phyloP scores from a whole-genome alignment of 2,113 vertebrate species.

The Loxodonta africana region DNA sequence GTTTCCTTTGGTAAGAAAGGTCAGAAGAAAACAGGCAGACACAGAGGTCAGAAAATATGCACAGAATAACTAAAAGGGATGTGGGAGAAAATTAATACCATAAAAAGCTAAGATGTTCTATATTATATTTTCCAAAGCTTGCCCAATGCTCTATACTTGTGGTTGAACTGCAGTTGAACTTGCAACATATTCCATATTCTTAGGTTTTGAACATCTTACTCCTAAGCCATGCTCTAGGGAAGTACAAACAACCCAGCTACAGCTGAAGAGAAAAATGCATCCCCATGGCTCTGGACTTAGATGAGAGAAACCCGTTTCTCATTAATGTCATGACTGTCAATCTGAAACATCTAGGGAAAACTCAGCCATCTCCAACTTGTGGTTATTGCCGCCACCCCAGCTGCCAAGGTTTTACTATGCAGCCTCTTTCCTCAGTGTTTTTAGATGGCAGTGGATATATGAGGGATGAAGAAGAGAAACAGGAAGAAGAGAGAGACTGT shows the following conservation, averaged over 20 bases:
- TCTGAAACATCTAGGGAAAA: conserved; percentile 30
- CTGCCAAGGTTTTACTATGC: neutral
- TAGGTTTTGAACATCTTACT: conserved; percentile 13
- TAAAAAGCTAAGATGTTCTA: conserved; percentile 47
- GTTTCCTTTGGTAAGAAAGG: conserved; percentile 49
- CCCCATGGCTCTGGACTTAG: neutral
- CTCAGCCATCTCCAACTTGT: neutral
- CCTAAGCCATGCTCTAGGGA: neutral
- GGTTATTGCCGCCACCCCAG: neutral
- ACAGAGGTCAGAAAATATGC: neutral
- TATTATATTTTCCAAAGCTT: conserved; percentile 64
- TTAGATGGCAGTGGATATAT: neutral
- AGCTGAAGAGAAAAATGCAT: neutral
- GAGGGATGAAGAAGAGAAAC: neutral
- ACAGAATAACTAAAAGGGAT: conserved; percentile 51
- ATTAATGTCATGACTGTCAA: neutral
- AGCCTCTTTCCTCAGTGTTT: neutral
- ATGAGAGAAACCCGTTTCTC: conserved; percentile 20
- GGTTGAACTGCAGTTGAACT: conserved; percentile 77
- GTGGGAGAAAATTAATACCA: conserved; percentile 68
- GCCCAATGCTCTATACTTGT: conserved; percentile 1
- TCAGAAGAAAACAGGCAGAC: conserved; percentile 54
- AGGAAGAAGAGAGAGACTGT: neutral
- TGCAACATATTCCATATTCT: neutral
- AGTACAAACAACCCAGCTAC: neutral